Evolutionary conservation across 2,888 invertebrate genomes (phyloP).

Genomic region (Coecobrya sp.): DNA sequence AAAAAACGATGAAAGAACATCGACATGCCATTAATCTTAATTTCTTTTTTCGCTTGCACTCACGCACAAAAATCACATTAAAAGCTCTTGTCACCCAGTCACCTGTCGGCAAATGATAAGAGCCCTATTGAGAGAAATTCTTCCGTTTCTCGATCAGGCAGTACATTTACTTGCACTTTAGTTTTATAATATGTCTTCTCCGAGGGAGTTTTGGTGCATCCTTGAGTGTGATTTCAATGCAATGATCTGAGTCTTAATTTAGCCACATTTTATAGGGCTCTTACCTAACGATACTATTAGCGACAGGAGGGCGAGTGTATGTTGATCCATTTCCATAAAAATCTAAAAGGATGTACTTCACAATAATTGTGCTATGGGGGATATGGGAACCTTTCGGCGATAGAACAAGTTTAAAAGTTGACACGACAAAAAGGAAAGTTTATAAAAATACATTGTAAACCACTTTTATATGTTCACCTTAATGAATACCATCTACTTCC

Average conservation of each 20-base stretch:
- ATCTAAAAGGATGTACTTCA: not conserved
- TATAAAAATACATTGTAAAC: no score
- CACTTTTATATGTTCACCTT: no score
- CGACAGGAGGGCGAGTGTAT: not conserved
- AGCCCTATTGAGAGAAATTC: constrained; percentile 52
- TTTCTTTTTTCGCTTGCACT: constrained; percentile 64
- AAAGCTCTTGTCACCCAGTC: constrained; percentile 76
- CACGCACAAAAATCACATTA: constrained; percentile 78
- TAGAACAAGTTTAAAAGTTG: no score
- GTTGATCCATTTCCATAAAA: constrained; percentile 26
- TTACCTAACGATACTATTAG: not conserved
- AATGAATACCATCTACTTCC: no score
- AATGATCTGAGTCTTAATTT: not conserved
- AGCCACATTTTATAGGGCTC: constrained; percentile 14
- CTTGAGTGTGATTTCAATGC: constrained; percentile 24
- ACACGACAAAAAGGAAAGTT: no score
- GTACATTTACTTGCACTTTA: constrained; percentile 19
- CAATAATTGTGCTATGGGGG: no score
- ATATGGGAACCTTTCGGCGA: no score
- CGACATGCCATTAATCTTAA: constrained; percentile 79
- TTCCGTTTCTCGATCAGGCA: not conserved
- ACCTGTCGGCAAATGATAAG: constrained; percentile 77
- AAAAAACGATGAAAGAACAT: constrained; percentile 65
- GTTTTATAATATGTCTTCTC: not conserved
- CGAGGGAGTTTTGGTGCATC: not conserved